Evolutionary conservation across 2,888 invertebrate species (phyloP).

Genomic region (Cryptocheilus praepositus): DNA sequence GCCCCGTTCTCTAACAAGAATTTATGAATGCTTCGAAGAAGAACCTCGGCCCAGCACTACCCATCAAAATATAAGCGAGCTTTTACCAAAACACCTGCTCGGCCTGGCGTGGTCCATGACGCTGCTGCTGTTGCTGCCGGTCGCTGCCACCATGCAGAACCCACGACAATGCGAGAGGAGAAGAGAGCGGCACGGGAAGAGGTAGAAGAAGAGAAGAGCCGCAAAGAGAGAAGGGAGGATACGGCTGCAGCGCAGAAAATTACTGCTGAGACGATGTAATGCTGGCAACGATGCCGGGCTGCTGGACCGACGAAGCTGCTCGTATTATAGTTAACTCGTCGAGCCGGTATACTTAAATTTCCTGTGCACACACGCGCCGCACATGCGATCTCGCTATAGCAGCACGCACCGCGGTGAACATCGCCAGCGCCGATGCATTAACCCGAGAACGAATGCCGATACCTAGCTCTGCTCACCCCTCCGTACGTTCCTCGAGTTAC

Average conservation of each 20-base stretch:
- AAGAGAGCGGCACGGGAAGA: not conserved
- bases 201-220: not conserved
- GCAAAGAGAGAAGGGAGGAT: constrained; percentile 23
- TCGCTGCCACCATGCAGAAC: not conserved
- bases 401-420: too few relatives aligned
- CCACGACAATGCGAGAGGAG: constrained; percentile 5
- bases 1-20: constrained; percentile 38
- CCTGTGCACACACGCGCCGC: constrained; percentile 12
- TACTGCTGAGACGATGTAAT: constrained; percentile 33
- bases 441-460: too few relatives aligned
- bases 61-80: constrained; percentile 60
- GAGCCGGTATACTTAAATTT: constrained; percentile 32
- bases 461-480: too few relatives aligned
- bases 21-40: constrained; percentile 12
- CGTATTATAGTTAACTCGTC: constrained; percentile 45
- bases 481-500: not conserved
- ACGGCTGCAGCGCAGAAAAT: constrained; percentile 45
- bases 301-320: constrained; percentile 22
- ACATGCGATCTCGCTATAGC: not conserved
- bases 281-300: constrained; percentile 30
- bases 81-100: constrained; percentile 51
- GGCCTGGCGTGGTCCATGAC: constrained; percentile 53
- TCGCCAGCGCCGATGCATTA: too few relatives aligned
- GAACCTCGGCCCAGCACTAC: constrained; percentile 60
- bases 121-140: constrained; percentile 9